Evolutionary conservation across 2,888 invertebrate species (phyloP), one percentile per base, ranked within the genome.

Genomic region (Gonocerus acuteangulatus): DNA sequence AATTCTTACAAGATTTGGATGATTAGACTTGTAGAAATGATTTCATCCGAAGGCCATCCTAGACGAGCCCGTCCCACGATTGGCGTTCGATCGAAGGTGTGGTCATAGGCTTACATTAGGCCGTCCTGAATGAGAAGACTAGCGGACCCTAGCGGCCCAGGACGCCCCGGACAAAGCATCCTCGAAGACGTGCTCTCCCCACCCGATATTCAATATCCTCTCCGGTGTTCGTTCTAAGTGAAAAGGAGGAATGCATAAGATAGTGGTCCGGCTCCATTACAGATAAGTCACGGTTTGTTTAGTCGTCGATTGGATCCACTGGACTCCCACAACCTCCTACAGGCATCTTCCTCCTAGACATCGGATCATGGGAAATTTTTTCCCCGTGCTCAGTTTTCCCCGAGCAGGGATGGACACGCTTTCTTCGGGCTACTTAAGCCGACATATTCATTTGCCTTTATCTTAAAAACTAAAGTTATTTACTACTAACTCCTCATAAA

Each of bases 241-340:
- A 51, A 51, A 32, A 27, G 51, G 32, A 51, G 32, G 51, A 51
- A 51, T 51, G 51, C 51, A 51, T 51, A 51, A 51, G 51, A 51
- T 51, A 51, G 51, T 51, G 51, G 51, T 36, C 27, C 51, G 13
- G 32, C 51, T 51, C 51, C 51, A 51, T 51, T 51, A 51, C 51
- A 51, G 51, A 51, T 51, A 51, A 51, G 51, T 51, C 51, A 51
- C 51, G 51, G 51, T 51, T 51, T 51, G 51, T 51, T 51, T 51
- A 51, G 51, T 6, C 11, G 51, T 9, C 51, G 51, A 51, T 51
- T 51, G 51, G 51, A n/a, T 16, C 32, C 51, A 34, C 32, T 1
- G 11, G 51, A 51, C 51, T 51, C 51, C 51, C 51, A 51, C 51
- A 51, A 34, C 36, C 32, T 36, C 51, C 51, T 51, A 15, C 32